Evolutionary conservation across 1,140 invertebrate genomes (phyloP).

Genomic region (Papilio machaon): DNA sequence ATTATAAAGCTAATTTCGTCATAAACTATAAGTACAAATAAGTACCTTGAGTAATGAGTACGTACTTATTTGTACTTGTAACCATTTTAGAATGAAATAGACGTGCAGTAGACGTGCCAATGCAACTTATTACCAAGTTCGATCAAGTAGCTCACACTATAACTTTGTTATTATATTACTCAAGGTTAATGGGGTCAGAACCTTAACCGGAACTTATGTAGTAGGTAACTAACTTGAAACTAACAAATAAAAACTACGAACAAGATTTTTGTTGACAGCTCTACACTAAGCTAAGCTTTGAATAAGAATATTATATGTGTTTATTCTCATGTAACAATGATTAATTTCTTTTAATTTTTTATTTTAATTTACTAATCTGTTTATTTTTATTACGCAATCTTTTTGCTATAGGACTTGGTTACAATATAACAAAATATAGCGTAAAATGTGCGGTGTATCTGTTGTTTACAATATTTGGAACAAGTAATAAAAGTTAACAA

Average conservation of each 20-base stretch:
- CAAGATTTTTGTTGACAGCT: background rate
- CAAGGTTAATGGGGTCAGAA: slow-evolving; percentile 34
- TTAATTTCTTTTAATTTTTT: no score
- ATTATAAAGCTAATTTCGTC: slow-evolving; percentile 9
- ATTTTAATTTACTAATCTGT: no score
- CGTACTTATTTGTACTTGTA: slow-evolving; percentile 23
- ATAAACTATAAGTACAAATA: slow-evolving; percentile 2
- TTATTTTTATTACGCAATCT: no score
- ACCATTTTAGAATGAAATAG: slow-evolving; percentile 24
- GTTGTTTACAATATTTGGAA: background rate
- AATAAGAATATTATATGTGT: background rate
- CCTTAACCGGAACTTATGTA: slow-evolving; percentile 27
- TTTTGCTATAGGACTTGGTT: background rate
- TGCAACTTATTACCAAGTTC: slow-evolving; percentile 21
- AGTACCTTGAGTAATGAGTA: background rate
- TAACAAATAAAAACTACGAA: background rate
- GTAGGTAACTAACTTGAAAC: background rate
- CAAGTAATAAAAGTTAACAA: background rate
- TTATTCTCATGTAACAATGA: no score
- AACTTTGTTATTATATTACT: slow-evolving; percentile 23
- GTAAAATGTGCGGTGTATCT: background rate
- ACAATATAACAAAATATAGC: background rate
- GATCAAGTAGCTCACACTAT: slow-evolving; percentile 22
- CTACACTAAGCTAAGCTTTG: background rate
- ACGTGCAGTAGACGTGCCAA: slow-evolving; percentile 24